phyloP scores from a whole-genome alignment of 2,797 vertebrate species.

The Sebastes flavidus region DNA sequence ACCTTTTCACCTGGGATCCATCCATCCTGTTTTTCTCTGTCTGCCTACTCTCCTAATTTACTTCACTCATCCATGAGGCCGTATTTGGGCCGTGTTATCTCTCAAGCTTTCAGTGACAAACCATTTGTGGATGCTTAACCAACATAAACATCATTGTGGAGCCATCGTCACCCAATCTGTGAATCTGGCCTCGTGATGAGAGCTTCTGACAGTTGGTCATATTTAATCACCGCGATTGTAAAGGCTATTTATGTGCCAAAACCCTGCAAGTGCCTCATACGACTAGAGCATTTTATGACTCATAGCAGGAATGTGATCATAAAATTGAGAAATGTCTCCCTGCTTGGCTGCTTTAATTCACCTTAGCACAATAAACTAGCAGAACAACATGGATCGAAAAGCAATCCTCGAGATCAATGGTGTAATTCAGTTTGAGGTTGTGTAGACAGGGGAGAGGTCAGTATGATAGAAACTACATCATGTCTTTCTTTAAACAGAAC shows the following conservation, averaged over 20 bases:
- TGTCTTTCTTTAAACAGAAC: not conserved
- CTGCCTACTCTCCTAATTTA: slow-evolving; percentile 34
- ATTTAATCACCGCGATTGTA: slow-evolving; percentile 27
- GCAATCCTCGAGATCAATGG: not conserved
- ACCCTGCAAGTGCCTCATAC: not conserved
- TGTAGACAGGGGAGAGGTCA: not conserved
- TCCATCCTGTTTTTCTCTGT: slow-evolving; percentile 58
- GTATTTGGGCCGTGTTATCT: slow-evolving; percentile 57
- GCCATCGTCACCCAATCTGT: not conserved
- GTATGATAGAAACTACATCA: not conserved
- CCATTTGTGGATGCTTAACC: slow-evolving; percentile 33
- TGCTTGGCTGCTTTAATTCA: slow-evolving; percentile 41
- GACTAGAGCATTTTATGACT: slow-evolving; percentile 35
- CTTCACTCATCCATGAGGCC: slow-evolving; percentile 48
- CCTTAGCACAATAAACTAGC: slow-evolving; percentile 5
- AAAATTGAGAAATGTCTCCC: slow-evolving; percentile 17
- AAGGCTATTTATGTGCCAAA: slow-evolving; percentile 31
- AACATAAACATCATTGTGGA: slow-evolving; percentile 35
- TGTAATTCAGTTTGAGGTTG: not conserved
- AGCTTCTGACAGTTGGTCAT: slow-evolving; percentile 18
- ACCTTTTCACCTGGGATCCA: slow-evolving; percentile 57
- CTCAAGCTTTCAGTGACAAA: slow-evolving; percentile 23
- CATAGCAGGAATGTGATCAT: slow-evolving; percentile 36
- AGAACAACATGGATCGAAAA: not conserved
- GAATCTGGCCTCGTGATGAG: not conserved